Evolutionary conservation across 2,888 invertebrate genomes (phyloP).

Genomic region (Tiliacea aurago): DNA sequence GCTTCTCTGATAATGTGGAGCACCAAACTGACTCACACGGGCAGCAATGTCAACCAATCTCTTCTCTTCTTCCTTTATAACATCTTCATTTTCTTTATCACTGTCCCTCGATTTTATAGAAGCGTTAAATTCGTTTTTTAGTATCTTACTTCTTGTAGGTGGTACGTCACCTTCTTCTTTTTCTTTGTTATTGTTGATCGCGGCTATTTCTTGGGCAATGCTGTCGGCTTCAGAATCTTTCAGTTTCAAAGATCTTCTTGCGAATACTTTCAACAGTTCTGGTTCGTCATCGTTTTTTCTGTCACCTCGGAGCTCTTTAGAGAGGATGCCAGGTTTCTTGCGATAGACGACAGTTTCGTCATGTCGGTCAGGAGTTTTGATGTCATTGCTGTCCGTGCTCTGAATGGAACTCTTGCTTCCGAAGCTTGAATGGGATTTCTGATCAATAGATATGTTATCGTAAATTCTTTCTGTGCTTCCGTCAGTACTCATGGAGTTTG

Average conservation of each 20-base stretch:
- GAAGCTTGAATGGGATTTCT: conserved; percentile 87
- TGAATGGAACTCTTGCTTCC: conserved; percentile 88
- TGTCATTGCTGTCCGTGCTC: conserved; percentile 86
- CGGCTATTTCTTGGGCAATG: conserved; percentile 90
- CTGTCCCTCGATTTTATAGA: conserved; percentile 92
- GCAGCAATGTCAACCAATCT: conserved; percentile 86
- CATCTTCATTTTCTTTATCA: conserved; percentile 93
- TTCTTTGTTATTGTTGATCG: conserved; percentile 80
- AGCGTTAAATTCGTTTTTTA: conserved; percentile 88
- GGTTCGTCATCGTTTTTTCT: conserved; percentile 93
- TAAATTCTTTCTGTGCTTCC: conserved; percentile 86
- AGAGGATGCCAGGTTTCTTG: conserved; percentile 88
- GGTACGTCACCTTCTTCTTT: conserved; percentile 78
- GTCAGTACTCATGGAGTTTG: conserved; percentile 84
- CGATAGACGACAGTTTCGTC: conserved; percentile 90
- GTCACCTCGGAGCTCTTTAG: conserved; percentile 82
- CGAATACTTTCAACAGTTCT: conserved; percentile 95
- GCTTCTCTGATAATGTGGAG: conserved; percentile 85
- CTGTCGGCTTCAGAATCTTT: conserved; percentile 92
- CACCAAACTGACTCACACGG: conserved; percentile 86
- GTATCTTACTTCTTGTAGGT: conserved; percentile 79
- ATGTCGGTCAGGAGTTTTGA: conserved; percentile 81
- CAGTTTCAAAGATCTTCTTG: conserved; percentile 94
- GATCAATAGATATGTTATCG: conserved; percentile 86
- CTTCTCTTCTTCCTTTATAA: conserved; percentile 78